These are phyloP conservation scores for Drosophila ustulata DNA, from an alignment of 2,888 invertebrate genomes.

Conservation along the genomic window DNA sequence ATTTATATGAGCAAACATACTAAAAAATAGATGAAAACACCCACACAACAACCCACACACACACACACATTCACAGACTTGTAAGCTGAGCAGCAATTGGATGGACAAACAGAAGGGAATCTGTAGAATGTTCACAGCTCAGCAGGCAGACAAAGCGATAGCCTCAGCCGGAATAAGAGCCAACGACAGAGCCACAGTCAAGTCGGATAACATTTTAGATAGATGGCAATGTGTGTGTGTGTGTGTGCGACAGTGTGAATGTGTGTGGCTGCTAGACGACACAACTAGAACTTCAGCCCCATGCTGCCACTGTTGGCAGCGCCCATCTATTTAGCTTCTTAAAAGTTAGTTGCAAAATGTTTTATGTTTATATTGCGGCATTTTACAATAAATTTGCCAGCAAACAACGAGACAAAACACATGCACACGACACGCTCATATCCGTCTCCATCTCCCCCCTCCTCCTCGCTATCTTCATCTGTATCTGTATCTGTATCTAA, in stretches of 20 bases:
- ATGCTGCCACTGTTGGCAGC: constrained; percentile 8
- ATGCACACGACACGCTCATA: constrained; percentile 15
- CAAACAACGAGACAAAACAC: constrained; percentile 43
- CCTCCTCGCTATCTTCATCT: constrained; percentile 1
- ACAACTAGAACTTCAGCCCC: constrained; percentile 40
- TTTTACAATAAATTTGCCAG: constrained; percentile 70
- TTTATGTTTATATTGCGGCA: constrained; percentile 67
- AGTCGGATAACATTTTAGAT: constrained; percentile 47
- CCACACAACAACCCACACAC: constrained; percentile 25
- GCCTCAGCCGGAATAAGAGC: constrained; percentile 1
- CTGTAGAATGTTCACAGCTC: constrained; percentile 66
- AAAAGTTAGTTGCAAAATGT: constrained; percentile 59
- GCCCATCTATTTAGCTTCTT: constrained; percentile 48
- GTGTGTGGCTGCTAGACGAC: constrained; percentile 27
- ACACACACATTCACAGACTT: too few species aligned
- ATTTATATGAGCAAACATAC: constrained; percentile 78
- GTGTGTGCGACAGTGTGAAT: constrained; percentile 9
- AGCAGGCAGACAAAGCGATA: constrained; percentile 43
- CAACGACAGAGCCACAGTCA: constrained; percentile 18
- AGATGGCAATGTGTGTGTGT: constrained; percentile 38
- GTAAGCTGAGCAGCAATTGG: constrained; percentile 44
- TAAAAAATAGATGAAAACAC: constrained; percentile 73
- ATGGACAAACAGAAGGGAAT: constrained; percentile 68
- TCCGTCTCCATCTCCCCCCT: constrained; percentile 26
- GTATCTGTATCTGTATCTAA: background rate